Base-by-base conservation (phyloP, 2,888 invertebrate genomes). In the Ennomos fuscantarius region DNA sequence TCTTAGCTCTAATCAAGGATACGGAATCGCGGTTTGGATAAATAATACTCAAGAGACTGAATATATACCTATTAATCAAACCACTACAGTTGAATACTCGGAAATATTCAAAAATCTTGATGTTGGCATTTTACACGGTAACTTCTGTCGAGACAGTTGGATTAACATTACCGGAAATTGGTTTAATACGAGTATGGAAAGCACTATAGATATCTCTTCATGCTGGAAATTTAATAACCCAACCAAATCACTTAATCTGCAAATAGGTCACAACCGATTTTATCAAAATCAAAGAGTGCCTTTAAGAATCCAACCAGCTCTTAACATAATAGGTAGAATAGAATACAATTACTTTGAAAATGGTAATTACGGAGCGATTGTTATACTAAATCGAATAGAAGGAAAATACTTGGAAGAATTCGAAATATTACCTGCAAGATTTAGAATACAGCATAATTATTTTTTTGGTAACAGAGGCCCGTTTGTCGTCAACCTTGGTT, bases 121-220 rank as follows among this genome's bases (percentile, higher is more conserved):
- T 77, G 94, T 96, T 34, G 99, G 98, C 0, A 94, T 99, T 41
- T 88, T 98, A 48, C 96, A 99, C 66, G 99, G 99, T 2, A 99
- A 99, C 84, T 98, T 95, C 77, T 99, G 99, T 75, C 95, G 96
- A 6, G 93, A 95, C 71, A 94, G 96, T 42, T 95, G 96, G 89
- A 95, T 99, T 0, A 99, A 99, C 82, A 94, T 99, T n/a, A 98
- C 97, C 0, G 96, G 96, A n/a, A 98, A 97, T 79, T 94, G 93
- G 84, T 98, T 99, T 81, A 96, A 96, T 69, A 94, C 95, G 44
- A 97, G 97, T 70, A 80, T 93, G 32, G 95, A 95, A 72, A 96
- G 96, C 60, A 97, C 96, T 1, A 87, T 99, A 32, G 96, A 97
- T 76, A 93, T 98, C 53, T 93, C 95, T 57, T 96, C 98, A 0